Percentiles rank a stretch among this genome's conserved stretches.
These are phyloP conservation scores for Leptatherina wallacei DNA, from an alignment of 2,797 vertebrate species.

Conservation along the genomic window DNA sequence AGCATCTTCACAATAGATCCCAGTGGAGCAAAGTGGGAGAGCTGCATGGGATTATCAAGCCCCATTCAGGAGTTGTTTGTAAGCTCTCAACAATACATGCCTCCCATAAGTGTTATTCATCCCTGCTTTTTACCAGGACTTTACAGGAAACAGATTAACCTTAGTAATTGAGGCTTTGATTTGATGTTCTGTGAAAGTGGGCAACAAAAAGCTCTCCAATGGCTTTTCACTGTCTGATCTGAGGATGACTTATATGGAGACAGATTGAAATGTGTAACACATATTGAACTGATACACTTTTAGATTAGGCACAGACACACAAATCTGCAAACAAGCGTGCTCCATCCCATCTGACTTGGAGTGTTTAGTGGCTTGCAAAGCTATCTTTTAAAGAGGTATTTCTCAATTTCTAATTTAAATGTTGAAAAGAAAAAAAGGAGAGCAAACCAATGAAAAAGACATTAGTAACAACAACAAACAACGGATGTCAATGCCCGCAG, in stretches of 20 bases:
- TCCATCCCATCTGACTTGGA: not conserved
- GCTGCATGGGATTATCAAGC: conserved; percentile 61
- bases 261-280: conserved; percentile 33
- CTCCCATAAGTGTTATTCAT: conserved; percentile 58
- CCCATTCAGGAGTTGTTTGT: conserved; percentile 67
- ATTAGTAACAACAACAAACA: not conserved
- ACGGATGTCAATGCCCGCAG: not conserved
- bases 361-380: not conserved
- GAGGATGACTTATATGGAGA: conserved; percentile 52
- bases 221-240: conserved; percentile 57
- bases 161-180: conserved; percentile 64
- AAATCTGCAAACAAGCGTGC: conserved; percentile 2
- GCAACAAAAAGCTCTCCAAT: conserved; percentile 33
- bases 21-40: conserved; percentile 49
- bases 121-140: conserved; percentile 25
- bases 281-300: conserved; percentile 34
- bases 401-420: not conserved
- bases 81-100: conserved; percentile 56
- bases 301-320: not conserved
- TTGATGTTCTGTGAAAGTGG: conserved; percentile 65
- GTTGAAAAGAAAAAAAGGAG: not conserved
- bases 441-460: not conserved
- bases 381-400: not conserved
- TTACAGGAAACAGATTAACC: conserved; percentile 74
- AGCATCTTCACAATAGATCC: conserved; percentile 58